Evolutionary conservation across 2,797 vertebrate species (phyloP), one percentile per base, ranked within the genome.

Genomic region (Arnoldichthys spilopterus): DNA sequence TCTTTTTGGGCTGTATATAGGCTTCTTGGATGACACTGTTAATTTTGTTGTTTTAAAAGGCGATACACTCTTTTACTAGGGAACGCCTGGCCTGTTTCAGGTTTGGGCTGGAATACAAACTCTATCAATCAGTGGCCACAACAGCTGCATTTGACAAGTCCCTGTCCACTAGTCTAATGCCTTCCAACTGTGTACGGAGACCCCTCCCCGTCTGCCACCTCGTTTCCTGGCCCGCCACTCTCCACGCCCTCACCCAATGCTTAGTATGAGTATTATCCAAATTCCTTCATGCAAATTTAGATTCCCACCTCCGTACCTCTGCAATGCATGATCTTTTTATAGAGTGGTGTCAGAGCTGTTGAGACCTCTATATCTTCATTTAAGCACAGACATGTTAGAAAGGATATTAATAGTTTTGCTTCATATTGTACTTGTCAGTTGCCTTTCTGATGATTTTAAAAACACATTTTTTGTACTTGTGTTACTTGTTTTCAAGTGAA

Each of bases 131-230:
- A 97, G 92, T 94, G 91, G 83, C 91, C 89, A 93, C 93, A 95
- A 94, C 96, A 98, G 96, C 96, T 98, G 96, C 94, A 94, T 94
- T 92, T 96, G 96, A 97, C 96, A 96, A 93, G 95, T 94, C 93
- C 93, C 95, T 96, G 95, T 98, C 96, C 92, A 92, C 95, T 95
- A 89, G 91, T 92, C 94, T 95, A 94, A 95, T 95, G 94, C 95
- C 94, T 96, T 95, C 94, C 96, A 95, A 96, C 95, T 95, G 94
- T 95, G 95, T 95, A 82, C 90, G 88, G 87, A 90, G 92, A 92
- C 89, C 93, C 91, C 92, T 92, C 94, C 94, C 93, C 88, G 93
- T 96, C 95, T 95, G 71, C 85, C 88, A 84, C 83, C 82, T 87
- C 72, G 79, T 79, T 83, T 87, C 88, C 82, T 83, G 87, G 78